These are phyloP conservation scores for Microctonus aethiopoides DNA, from an alignment of 2,888 invertebrate genomes.

Conservation along the genomic window DNA sequence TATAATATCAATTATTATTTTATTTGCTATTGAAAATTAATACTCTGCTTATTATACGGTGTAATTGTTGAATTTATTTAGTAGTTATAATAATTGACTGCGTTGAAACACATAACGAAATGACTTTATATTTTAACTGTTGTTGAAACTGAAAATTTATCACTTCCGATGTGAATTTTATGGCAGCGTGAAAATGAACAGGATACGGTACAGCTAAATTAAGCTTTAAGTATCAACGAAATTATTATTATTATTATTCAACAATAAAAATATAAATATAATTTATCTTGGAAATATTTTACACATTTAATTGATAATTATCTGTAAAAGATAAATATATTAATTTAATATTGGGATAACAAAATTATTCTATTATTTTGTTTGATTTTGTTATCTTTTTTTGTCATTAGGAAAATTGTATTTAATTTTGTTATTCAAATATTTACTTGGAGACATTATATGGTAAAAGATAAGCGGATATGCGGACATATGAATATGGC, in stretches of 20 bases:
- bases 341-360: too few species aligned
- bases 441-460: not conserved
- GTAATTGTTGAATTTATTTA: not conserved
- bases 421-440: too few species aligned
- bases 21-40: too few species aligned
- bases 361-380: not conserved
- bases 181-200: slow-evolving; percentile 12
- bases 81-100: not conserved
- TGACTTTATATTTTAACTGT: not conserved
- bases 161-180: slow-evolving; percentile 28
- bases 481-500: slow-evolving; percentile 48
- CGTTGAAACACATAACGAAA: not conserved
- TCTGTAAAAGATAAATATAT: too few species aligned
- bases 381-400: too few species aligned
- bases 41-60: not conserved
- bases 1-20: too few species aligned
- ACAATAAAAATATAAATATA: too few species aligned
- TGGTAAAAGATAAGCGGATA: slow-evolving; percentile 16
- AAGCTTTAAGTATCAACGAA: not conserved
- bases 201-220: slow-evolving; percentile 17
- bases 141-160: slow-evolving; percentile 12
- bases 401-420: too few species aligned
- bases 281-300: too few species aligned
- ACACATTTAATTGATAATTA: too few species aligned
- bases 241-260: too few species aligned